Evolutionary conservation across 2,113 vertebrate genomes (phyloP).

Genomic region (Falco punctatus): DNA sequence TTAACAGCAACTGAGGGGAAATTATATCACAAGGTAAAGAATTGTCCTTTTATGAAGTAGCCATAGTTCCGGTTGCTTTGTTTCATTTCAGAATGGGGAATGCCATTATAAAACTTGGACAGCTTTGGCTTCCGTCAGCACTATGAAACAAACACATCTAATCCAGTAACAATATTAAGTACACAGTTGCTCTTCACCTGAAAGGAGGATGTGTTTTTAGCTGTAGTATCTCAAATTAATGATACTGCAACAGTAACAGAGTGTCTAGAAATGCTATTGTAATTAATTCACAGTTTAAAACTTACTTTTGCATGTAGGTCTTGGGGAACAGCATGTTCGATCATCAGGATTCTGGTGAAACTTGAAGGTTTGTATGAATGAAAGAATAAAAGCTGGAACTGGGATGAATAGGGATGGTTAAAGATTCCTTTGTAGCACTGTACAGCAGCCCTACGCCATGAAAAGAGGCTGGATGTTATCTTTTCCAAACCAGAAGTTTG

Average conservation of each 20-base stretch:
- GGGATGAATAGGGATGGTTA: background rate
- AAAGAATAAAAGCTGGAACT: background rate
- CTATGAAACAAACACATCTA: background rate
- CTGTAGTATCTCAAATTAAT: background rate
- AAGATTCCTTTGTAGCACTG: background rate
- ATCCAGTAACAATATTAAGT: background rate
- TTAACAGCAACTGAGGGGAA: background rate
- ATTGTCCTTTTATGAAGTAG: background rate
- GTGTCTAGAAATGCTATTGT: background rate
- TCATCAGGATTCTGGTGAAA: conserved; percentile 1
- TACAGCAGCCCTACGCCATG: background rate
- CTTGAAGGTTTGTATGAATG: background rate
- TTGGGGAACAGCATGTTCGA: background rate
- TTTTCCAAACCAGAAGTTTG: background rate
- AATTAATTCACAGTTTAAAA: background rate
- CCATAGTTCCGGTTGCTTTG: background rate
- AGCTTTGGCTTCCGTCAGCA: background rate
- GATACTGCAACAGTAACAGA: background rate
- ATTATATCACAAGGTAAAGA: background rate
- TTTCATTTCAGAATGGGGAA: background rate
- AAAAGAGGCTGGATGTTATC: background rate
- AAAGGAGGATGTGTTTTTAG: background rate
- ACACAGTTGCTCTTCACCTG: background rate
- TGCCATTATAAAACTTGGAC: background rate
- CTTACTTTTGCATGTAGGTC: background rate